Conservation (phyloP, 2,797 vertebrate species). For the Myoxocephalus aenaeus region DNA sequence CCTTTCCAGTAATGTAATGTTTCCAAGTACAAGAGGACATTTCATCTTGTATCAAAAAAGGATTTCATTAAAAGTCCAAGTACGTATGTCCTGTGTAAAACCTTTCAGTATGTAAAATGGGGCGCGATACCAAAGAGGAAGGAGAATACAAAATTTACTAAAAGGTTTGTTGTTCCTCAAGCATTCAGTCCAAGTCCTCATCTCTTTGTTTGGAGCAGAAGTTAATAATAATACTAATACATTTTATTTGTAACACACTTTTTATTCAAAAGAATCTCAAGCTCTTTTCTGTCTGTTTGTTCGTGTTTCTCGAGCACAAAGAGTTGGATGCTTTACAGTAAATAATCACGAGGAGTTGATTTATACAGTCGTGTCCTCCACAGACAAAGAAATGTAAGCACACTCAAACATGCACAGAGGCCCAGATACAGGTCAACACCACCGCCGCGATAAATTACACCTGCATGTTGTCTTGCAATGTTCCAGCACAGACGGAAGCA, state of each 20-base stretch:
- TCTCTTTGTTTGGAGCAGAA: slow-evolving; percentile 9
- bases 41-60: slow-evolving; percentile 1
- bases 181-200: neutral
- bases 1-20: too few species aligned
- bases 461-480: slow-evolving; percentile 1
- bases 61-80: neutral
- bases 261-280: too few species aligned
- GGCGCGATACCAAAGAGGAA: neutral
- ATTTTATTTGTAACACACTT: too few species aligned
- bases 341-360: neutral
- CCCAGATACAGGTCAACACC: neutral
- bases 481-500: slow-evolving; percentile 9
- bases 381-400: slow-evolving; percentile 5
- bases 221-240: too few species aligned
- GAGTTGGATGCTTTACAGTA: neutral
- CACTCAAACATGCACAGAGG: neutral
- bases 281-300: neutral
- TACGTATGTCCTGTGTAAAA: slow-evolving; percentile 4
- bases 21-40: neutral
- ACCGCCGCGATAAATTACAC: slow-evolving; percentile 22
- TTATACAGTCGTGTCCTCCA: slow-evolving; percentile 9
- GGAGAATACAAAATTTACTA: neutral
- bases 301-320: neutral
- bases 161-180: slow-evolving; percentile 7
- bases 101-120: slow-evolving; percentile 9